Base-by-base conservation (phyloP, 2,888 invertebrate genomes). In the Scrobipalpa atriplicella region DNA sequence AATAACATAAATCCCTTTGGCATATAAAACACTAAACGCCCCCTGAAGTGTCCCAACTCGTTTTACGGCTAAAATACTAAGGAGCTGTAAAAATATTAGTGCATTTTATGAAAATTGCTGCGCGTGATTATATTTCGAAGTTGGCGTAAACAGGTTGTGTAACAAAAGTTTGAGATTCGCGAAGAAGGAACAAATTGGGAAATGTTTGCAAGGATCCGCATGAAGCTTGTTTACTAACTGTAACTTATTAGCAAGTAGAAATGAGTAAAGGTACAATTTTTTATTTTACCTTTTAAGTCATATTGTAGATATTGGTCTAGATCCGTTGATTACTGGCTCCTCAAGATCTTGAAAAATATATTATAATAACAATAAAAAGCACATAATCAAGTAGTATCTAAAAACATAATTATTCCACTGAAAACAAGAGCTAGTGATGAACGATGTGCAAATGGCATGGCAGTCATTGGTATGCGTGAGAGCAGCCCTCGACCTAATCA, bases 11-110 rank as follows among this genome's bases (percentile, higher is more conserved):
- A 93, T 93, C 92, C 92, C 86, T 89, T 87, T 84, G 89, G 92
- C 90, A 91, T 93, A 93, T 93, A 93, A 93, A 93, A 92, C 92
- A 92, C 93, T 93, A 92, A 93, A 92, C 91, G 92, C 85, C 88
- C 87, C 80, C 83, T 80, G 82, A 86, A 87, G 86, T 85, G 89
- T 90, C 89, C 88, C 81, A 82, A 69, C 76, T 75, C 74, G 83
- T 87, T 88, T 89, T 86, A 87, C 79, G 82, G 78, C 72, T 75
- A 75, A 75, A 80, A 83, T 81, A 80, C 80, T 76, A 75, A 70
- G 74, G 73, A 72, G 76, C 73, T 75, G 75, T 79, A 78, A 83
- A 74, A 85, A 82, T 83, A 81, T 81, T 78, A 76, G 79, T 62
- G 43, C 47, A 62, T 62, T 62, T 58, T 62, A 85, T 85, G 83